Percentiles rank a stretch among this genome's conserved stretches.
These are phyloP conservation scores for Pollenia amentaria DNA, from an alignment of 2,888 invertebrate species.

Conservation along the genomic window DNA sequence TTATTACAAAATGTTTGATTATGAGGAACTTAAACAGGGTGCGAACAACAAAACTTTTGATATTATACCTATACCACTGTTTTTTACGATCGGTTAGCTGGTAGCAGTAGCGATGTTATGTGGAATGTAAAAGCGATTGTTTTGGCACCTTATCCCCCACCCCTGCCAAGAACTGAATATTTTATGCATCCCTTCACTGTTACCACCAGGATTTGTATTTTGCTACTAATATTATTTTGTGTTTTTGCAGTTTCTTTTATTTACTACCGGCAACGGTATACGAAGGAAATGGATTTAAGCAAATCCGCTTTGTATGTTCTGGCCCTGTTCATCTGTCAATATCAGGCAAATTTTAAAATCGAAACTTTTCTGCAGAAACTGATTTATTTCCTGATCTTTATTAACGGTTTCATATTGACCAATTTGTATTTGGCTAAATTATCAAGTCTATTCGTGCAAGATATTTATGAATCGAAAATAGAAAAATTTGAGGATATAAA, in stretches of 20 bases:
- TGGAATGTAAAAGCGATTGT: slow-evolving; percentile 9
- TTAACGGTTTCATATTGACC: slow-evolving; percentile 40
- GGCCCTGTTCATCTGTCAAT: slow-evolving; percentile 9
- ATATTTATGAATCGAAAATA: slow-evolving; percentile 20
- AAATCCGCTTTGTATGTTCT: slow-evolving; percentile 50
- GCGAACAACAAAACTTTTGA: not conserved
- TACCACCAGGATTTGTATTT: not conserved
- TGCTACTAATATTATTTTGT: not conserved
- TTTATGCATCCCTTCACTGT: not conserved
- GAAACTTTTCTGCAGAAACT: not conserved
- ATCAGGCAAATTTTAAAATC: slow-evolving; percentile 19
- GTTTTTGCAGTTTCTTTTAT: not conserved
- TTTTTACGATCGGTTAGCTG: not conserved
- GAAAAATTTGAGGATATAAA: slow-evolving; percentile 21
- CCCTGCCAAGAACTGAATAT: slow-evolving; percentile 21
- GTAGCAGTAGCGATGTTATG: not conserved
- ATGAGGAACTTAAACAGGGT: not conserved
- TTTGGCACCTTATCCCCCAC: slow-evolving; percentile 28
- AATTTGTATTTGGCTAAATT: too few relatives aligned
- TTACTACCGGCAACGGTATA: not conserved
- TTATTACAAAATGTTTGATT: not conserved
- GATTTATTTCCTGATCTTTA: not conserved
- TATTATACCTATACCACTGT: not conserved
- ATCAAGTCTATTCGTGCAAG: too few relatives aligned
- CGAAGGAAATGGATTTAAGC: slow-evolving; percentile 5